phyloP scores from a whole-genome alignment of 2,888 invertebrate species.

The Polietes domitor region DNA sequence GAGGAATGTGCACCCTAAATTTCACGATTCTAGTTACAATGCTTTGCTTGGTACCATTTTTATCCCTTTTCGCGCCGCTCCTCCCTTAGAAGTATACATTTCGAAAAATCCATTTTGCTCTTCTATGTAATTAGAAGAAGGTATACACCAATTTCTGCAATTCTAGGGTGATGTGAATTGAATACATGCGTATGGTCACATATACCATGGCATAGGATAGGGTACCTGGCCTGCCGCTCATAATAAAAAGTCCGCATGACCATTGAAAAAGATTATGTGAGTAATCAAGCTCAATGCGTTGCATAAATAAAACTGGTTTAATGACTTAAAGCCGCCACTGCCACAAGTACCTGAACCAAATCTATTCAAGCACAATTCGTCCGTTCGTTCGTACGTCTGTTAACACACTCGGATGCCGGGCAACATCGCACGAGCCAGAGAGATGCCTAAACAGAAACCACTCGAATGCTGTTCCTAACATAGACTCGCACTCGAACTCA shows the following conservation, averaged over 20 bases:
- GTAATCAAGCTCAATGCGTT: constrained; percentile 77
- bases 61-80: no score
- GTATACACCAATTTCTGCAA: no score
- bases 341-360: constrained; percentile 53
- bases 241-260: constrained; percentile 37
- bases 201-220: neutral
- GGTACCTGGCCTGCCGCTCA: neutral
- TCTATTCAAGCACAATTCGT: constrained; percentile 21
- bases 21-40: no score
- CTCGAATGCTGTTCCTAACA: neutral
- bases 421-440: constrained; percentile 10
- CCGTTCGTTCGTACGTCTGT: neutral
- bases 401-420: neutral
- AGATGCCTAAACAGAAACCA: neutral
- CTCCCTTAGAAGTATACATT: no score
- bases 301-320: constrained; percentile 73
- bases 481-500: neutral
- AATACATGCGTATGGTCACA: no score
- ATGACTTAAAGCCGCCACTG: constrained; percentile 49
- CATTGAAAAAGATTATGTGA: constrained; percentile 71
- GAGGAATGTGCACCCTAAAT: no score
- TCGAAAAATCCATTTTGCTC: no score
- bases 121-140: no score
- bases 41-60: no score
- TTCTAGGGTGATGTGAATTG: no score